Conservation (phyloP, 1,140 invertebrate genomes). For the Platyscapa corneri region DNA sequence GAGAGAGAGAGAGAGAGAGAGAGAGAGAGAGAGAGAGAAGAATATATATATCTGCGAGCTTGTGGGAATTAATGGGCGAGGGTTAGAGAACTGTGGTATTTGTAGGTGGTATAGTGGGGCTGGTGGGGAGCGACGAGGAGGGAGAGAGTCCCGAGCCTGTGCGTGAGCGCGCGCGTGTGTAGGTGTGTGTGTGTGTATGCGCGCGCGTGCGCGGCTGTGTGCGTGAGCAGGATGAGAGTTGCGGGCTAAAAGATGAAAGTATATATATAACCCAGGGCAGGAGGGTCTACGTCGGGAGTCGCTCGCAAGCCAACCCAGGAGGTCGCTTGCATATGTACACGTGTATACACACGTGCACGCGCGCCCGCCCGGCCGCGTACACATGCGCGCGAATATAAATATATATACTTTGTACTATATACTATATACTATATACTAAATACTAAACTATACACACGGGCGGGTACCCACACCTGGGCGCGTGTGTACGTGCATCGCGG, state of each 20-base stretch:
- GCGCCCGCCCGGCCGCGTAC: too few relatives aligned
- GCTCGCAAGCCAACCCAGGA: neutral
- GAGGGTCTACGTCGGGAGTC: neutral
- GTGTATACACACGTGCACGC: too few relatives aligned
- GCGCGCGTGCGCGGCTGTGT: neutral
- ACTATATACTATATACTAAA: too few relatives aligned
- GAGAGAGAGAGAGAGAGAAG: neutral
- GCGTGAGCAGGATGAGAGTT: neutral
- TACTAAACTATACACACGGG: too few relatives aligned
- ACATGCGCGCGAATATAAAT: too few relatives aligned
- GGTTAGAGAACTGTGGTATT: conserved; percentile 9
- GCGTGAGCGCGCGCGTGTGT: too few relatives aligned
- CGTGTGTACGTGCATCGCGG: neutral
- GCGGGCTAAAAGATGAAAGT: conserved; percentile 19
- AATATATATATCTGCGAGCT: neutral
- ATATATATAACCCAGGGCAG: neutral
- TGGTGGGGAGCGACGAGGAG: neutral
- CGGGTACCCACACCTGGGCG: too few relatives aligned
- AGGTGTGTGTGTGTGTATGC: neutral
- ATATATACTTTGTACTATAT: too few relatives aligned
- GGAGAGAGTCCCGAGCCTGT: too few relatives aligned
- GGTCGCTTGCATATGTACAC: too few relatives aligned
- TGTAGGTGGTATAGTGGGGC: neutral
- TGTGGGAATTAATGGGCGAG: neutral
- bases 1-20: conserved; percentile 6